Base-by-base conservation (phyloP, 1,140 invertebrate genomes). In the Drosophila kohkoa region DNA sequence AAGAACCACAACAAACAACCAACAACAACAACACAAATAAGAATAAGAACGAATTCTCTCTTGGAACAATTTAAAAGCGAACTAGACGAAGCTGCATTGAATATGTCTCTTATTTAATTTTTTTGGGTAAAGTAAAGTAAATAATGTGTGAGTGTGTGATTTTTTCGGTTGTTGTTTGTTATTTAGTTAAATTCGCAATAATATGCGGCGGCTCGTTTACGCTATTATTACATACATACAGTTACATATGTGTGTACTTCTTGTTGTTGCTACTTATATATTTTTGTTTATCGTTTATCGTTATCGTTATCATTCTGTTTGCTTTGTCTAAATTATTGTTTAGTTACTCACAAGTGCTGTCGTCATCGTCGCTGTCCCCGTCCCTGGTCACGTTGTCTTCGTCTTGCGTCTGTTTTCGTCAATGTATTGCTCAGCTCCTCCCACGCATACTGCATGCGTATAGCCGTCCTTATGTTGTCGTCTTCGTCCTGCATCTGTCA, bases 301-400 rank as follows among this genome's bases (percentile, higher is more conserved):
- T 81, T 86, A 86, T 87, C 82, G 71, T 64, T 64, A 57, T 78
- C 76, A 79, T 83, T 69, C 82, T 87, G 76, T 79, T 81, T 86
- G 64, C 59, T 77, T 78, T 89, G 86, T 89, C 78, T 89, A 89
- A 89, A 89, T 89, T 89, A 89, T 89, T 89, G 85, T 89, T 89
- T 89, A 89, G 85, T 89, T 89, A 89, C 86, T 89, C 82, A 86
- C 82, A 86, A 86, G 82, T 86, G 82, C 85, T 72, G 82, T 82
- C 82, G 79, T 86, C 82, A 67, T 59, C 64, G 60, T 65, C 51
- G 43, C 63, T 41, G 75, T 82, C 69, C 59, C 79, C 71, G 41
- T 74, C 49, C 25, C 62, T 60, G 52, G 69, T 68, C 35, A 38
- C 41, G 81, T 25, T 25, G 20, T 73, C 52, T 51, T 66, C 54